Percentiles rank a stretch among this genome's conserved stretches.
These are phyloP conservation scores for Loriculus beryllinus DNA, from an alignment of 2,797 vertebrate species.

Conservation along the genomic window DNA sequence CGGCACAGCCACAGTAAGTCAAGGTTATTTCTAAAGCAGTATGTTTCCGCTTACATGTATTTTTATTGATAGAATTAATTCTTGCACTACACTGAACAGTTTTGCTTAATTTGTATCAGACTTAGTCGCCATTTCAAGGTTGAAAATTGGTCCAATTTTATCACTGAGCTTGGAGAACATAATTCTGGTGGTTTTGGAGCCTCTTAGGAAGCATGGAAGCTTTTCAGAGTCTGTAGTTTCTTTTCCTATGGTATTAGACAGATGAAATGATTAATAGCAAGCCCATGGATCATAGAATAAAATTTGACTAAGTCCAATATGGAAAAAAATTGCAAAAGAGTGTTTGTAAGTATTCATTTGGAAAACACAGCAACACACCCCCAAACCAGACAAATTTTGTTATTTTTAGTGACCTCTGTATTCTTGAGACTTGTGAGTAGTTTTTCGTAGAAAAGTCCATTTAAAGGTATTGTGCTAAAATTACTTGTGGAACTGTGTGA, in stretches of 20 bases:
- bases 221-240: neutral
- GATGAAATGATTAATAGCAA: neutral
- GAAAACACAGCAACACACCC: neutral
- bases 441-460: neutral
- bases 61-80: neutral
- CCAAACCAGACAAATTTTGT: neutral
- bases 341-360: neutral
- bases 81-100: rapidly evolving
- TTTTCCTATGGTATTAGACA: neutral
- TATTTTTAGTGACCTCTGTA: neutral
- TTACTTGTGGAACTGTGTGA: neutral
- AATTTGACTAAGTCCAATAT: neutral
- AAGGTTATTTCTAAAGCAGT: neutral
- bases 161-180: neutral
- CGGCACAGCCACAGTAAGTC: slow-evolving; percentile 95
- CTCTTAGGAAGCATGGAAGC: neutral
- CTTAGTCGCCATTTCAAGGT: rapidly evolving
- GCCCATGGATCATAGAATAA: neutral
- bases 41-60: neutral
- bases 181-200: neutral
- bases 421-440: neutral
- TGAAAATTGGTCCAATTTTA: neutral
- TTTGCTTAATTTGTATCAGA: neutral
- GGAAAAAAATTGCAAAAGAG: neutral
- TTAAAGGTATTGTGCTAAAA: neutral